phyloP scores from a whole-genome alignment of 2,113 vertebrate species.

The Micromys minutus region DNA sequence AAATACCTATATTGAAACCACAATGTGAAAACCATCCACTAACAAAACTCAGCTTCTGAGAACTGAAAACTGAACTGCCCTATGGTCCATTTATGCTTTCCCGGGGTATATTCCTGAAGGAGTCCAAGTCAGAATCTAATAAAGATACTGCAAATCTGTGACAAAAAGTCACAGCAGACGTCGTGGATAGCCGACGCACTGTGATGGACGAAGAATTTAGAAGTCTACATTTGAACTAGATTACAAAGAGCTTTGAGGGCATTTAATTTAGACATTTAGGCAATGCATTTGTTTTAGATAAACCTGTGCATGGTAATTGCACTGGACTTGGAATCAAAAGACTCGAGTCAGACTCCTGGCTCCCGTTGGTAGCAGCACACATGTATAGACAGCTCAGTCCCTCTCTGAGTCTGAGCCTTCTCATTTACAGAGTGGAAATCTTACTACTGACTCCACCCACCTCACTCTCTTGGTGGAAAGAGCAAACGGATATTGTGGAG shows the following conservation, averaged over 20 bases:
- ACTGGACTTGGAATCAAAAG: background rate
- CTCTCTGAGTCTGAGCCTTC: background rate
- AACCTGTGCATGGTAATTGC: background rate
- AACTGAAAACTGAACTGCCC: background rate
- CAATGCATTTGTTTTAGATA: background rate
- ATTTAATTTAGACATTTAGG: conserved; percentile 15
- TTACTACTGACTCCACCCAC: background rate
- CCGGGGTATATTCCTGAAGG: background rate
- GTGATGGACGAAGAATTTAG: background rate
- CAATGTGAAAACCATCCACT: conserved; percentile 3
- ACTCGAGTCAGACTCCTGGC: background rate
- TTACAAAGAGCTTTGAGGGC: background rate
- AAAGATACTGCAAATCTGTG: background rate
- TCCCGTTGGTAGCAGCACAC: background rate
- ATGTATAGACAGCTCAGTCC: background rate
- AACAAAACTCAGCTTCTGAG: background rate
- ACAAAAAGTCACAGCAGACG: background rate
- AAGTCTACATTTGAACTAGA: conserved; percentile 25
- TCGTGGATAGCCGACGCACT: background rate
- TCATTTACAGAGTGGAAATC: conserved; percentile 16
- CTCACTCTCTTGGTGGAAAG: background rate
- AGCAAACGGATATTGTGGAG: conserved; percentile 20
- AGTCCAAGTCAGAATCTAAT: background rate
- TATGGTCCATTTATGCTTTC: background rate
- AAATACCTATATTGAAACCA: background rate